phyloP scores from a whole-genome alignment of 2,797 vertebrate genomes.

The Chaunax sp. region DNA sequence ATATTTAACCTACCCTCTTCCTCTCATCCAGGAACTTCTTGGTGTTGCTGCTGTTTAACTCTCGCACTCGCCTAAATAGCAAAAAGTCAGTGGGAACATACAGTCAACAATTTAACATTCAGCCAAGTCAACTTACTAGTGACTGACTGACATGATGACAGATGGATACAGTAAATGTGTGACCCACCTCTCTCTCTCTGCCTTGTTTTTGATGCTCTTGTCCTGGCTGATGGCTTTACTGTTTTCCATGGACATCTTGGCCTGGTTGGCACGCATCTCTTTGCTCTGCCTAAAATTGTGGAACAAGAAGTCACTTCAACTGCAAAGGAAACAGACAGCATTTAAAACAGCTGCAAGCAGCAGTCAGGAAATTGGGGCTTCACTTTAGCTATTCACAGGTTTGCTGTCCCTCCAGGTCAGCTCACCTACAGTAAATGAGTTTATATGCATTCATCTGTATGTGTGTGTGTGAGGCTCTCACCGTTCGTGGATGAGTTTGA shows the following conservation, averaged over 20 bases:
- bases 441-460: not conserved
- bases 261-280: constrained; percentile 98
- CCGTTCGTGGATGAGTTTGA: constrained; percentile 96
- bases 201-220: constrained; percentile 99
- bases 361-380: not conserved
- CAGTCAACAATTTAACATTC: not conserved
- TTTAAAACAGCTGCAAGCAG: not conserved
- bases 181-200: constrained; percentile 94
- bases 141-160: not conserved
- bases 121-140: not conserved
- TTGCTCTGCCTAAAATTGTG: constrained; percentile 91
- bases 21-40: constrained; percentile 99
- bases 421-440: not conserved
- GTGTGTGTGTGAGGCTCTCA: constrained; percentile 61
- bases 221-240: constrained; percentile 99
- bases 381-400: not conserved
- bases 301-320: constrained; percentile 1
- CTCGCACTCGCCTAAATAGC: constrained; percentile 90
- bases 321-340: not conserved
- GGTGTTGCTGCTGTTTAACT: constrained; percentile 99
- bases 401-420: not conserved
- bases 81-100: not conserved
- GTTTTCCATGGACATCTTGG: constrained; percentile 99
- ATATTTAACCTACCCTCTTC: constrained; percentile 89
- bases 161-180: not conserved